phyloP scores from a whole-genome alignment of 64 coral and sea anemone species.

The Astreopora myriophthalma region DNA sequence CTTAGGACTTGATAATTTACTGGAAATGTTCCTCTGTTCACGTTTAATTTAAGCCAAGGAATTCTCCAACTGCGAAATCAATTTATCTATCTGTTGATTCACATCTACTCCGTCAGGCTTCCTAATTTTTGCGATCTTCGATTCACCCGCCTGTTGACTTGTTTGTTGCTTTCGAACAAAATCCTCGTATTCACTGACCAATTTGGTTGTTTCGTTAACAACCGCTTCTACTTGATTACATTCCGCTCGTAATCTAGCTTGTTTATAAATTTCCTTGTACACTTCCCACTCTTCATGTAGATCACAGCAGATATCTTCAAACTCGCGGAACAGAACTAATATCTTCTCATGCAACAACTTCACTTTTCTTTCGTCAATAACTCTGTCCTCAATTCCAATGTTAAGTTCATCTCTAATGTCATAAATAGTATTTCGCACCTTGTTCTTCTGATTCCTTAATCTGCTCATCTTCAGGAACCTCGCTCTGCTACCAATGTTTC shows the following conservation, averaged over 20 bases:
- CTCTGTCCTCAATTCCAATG: neutral
- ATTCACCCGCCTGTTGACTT: neutral
- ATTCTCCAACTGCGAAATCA: neutral
- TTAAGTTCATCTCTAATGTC: neutral
- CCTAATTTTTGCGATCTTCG: neutral
- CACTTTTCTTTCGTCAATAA: neutral
- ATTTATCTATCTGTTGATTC: neutral
- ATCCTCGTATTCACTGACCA: neutral
- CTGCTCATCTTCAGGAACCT: neutral
- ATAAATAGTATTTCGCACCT: neutral
- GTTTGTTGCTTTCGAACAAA: no score
- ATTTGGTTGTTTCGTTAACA: neutral
- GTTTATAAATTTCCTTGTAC: neutral
- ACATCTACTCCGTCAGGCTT: neutral
- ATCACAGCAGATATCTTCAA: neutral
- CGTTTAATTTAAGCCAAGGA: neutral
- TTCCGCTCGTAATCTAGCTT: neutral
- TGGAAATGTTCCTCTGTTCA: neutral
- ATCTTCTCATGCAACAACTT: neutral
- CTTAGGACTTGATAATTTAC: neutral
- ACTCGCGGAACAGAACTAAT: neutral
- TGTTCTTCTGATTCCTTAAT: neutral
- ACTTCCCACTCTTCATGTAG: neutral
- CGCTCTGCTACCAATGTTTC: conserved; percentile 17
- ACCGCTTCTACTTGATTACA: neutral